phyloP scores from a whole-genome alignment of 2,888 invertebrate genomes.

The Glyphotaelius pellucidus region DNA sequence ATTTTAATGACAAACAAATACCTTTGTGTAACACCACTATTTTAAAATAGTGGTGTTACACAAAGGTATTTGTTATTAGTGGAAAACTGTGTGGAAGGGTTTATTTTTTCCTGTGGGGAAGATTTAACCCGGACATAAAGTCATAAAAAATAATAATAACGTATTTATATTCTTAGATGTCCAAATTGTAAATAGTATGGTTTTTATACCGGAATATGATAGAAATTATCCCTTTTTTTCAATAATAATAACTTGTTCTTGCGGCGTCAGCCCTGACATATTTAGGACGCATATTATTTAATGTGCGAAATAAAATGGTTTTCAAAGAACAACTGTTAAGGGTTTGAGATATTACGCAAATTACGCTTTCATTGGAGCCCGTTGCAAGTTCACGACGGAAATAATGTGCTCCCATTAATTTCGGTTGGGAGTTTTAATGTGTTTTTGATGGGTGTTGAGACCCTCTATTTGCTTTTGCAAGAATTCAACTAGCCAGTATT shows the following conservation, averaged over 20 bases:
- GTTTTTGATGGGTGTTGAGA: slow-evolving; percentile 2
- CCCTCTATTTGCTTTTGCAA: not conserved
- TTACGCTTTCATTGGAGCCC: not conserved
- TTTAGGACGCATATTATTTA: not conserved
- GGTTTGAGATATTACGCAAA: not conserved
- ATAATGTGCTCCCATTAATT: not conserved
- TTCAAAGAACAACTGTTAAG: not conserved
- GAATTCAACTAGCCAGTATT: not conserved
- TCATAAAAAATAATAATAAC: no score
- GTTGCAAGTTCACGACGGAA: not conserved
- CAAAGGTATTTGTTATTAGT: no score
- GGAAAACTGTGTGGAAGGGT: no score
- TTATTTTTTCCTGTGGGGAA: no score
- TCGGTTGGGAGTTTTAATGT: not conserved
- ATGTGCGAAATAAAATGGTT: not conserved
- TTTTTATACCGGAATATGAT: not conserved
- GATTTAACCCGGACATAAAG: no score
- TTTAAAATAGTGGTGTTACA: no score
- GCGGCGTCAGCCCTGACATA: not conserved
- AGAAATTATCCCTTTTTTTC: not conserved
- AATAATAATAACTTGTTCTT: not conserved
- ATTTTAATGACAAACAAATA: no score
- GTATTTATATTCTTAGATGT: no score
- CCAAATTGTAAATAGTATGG: no score
- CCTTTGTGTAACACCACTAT: no score